Percentiles rank a stretch among this genome's conserved stretches.
These are phyloP conservation scores for Osmerus mordax DNA, from an alignment of 2,113 vertebrate species.

Conservation along the genomic window DNA sequence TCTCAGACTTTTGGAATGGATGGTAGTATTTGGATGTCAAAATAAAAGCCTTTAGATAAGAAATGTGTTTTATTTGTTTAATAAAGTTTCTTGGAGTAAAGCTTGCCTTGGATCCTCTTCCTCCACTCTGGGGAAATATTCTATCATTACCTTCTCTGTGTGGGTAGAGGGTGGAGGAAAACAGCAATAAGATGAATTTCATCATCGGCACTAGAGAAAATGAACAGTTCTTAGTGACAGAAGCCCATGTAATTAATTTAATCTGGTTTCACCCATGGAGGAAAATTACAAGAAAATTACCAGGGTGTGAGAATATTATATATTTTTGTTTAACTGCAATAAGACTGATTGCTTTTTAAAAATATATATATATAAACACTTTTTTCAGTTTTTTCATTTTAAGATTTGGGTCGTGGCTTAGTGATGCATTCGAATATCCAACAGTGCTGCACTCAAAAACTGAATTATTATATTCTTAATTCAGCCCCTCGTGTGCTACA, in stretches of 20 bases:
- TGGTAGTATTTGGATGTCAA: conserved; percentile 25
- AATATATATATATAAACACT: background rate
- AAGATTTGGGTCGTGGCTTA: background rate
- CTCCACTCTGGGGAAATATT: conserved; percentile 72
- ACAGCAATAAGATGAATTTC: conserved; percentile 70
- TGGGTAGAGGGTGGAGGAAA: conserved; percentile 43
- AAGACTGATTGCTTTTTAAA: conserved; percentile 37
- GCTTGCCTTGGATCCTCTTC: conserved; percentile 44
- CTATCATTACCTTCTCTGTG: conserved; percentile 63
- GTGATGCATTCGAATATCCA: conserved; percentile 4
- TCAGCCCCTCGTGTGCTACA: background rate
- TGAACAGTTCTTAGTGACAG: conserved; percentile 63
- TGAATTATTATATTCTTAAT: background rate
- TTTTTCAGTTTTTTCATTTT: background rate
- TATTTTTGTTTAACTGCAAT: conserved; percentile 24
- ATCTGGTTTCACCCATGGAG: conserved; percentile 52
- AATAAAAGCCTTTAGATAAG: conserved; percentile 54
- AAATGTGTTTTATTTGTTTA: conserved; percentile 63
- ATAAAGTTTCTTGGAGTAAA: conserved; percentile 69
- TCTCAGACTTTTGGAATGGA: background rate
- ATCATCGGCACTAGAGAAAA: conserved; percentile 60
- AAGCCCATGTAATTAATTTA: conserved; percentile 62
- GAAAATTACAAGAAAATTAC: conserved; percentile 62
- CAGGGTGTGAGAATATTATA: conserved; percentile 5
- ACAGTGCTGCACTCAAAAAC: conserved; percentile 14